Evolutionary conservation across 2,113 vertebrate species (phyloP).

Genomic region (Heptranchias perlo): DNA sequence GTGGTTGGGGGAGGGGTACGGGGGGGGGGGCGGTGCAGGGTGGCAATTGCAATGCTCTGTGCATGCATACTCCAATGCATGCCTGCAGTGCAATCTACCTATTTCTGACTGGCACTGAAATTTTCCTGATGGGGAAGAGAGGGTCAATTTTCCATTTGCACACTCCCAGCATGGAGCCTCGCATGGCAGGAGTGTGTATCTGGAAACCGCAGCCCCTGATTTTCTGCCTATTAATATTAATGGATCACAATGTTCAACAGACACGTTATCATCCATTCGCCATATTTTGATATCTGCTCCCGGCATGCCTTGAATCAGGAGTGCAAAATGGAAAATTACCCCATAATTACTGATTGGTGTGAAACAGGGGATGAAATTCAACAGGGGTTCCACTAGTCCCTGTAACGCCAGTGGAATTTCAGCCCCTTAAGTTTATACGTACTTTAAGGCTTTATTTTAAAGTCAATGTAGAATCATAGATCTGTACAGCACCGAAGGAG

Average conservation of each 20-base stretch:
- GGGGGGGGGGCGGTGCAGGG: too few species aligned
- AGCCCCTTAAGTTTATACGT: neutral
- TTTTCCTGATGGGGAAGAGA: neutral
- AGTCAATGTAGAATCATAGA: neutral
- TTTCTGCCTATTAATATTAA: neutral
- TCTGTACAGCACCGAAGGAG: neutral
- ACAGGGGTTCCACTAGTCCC: neutral
- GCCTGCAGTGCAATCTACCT: neutral
- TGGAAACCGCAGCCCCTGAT: neutral
- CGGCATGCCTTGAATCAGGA: neutral
- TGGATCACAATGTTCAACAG: neutral
- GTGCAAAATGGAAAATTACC: neutral
- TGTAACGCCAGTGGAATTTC: neutral
- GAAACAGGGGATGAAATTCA: neutral
- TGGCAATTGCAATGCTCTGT: neutral
- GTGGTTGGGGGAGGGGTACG: too few species aligned
- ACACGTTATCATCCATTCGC: neutral
- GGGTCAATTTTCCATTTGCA: neutral
- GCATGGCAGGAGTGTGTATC: neutral
- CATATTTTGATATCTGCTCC: neutral
- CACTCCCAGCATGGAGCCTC: neutral
- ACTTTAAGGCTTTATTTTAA: neutral
- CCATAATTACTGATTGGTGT: neutral
- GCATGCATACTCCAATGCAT: neutral
- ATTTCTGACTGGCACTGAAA: neutral